Evolutionary conservation across 2,888 invertebrate genomes (phyloP).

Genomic region (Drosophila niveifrons): DNA sequence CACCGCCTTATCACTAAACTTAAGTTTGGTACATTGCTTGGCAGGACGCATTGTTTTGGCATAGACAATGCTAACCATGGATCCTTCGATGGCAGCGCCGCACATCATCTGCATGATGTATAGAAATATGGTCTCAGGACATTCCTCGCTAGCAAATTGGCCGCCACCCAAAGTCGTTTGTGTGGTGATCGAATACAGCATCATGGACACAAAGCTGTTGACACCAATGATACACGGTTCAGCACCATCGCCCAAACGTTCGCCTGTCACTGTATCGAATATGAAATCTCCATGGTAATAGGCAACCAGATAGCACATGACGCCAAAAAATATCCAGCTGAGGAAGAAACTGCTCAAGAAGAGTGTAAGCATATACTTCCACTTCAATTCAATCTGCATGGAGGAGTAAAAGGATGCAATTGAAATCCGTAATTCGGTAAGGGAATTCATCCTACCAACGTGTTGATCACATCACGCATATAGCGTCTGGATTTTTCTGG

Average conservation of each 20-base stretch:
- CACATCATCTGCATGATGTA: conserved; percentile 93
- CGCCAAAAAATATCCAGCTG: conserved; percentile 92
- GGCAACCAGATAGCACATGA: conserved; percentile 92
- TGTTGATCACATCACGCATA: conserved; percentile 93
- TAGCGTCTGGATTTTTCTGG: conserved; percentile 90
- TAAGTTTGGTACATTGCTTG: conserved; percentile 90
- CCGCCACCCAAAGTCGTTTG: conserved; percentile 94
- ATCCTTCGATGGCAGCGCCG: conserved; percentile 87
- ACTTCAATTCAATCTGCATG: conserved; percentile 88
- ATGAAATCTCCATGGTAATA: conserved; percentile 92
- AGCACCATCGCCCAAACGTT: conserved; percentile 85
- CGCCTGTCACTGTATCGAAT: conserved; percentile 86
- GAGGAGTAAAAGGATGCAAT: not conserved
- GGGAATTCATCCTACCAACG: conserved; percentile 90
- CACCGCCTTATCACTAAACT: conserved; percentile 92
- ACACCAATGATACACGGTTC: conserved; percentile 88
- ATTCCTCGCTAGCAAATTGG: conserved; percentile 93
- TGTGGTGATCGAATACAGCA: conserved; percentile 95
- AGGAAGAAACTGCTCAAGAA: conserved; percentile 94
- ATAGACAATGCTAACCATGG: conserved; percentile 89
- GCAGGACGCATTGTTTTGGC: conserved; percentile 93
- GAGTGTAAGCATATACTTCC: conserved; percentile 95
- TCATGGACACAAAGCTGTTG: conserved; percentile 88
- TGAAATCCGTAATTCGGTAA: conserved; percentile 1
- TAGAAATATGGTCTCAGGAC: conserved; percentile 90